Conservation (phyloP, 64 coral and sea anemone species). For the Stylophora pistillata region DNA sequence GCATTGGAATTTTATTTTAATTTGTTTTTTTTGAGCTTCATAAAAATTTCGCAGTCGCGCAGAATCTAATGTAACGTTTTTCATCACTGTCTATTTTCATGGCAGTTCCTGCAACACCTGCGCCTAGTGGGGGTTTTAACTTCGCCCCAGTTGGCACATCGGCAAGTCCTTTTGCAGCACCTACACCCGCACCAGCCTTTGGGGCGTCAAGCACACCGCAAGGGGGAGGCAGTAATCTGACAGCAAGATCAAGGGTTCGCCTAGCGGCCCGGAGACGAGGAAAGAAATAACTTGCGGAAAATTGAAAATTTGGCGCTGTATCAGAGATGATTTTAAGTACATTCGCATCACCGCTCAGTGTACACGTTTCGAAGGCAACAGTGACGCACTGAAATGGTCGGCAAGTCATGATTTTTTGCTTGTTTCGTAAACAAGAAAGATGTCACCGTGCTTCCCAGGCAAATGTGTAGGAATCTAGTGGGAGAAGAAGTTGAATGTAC, state of each 20-base stretch:
- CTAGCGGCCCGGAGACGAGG: conserved; percentile 26
- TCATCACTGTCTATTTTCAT: background rate
- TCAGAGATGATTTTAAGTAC: no score
- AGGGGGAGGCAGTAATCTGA: background rate
- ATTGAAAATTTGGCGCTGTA: no score
- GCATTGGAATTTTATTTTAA: background rate
- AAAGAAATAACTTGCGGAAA: conserved; percentile 18
- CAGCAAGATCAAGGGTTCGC: background rate
- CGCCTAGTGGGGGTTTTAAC: conserved; percentile 34
- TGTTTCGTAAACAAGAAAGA: no score
- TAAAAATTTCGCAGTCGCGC: no score
- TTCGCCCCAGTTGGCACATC: conserved; percentile 14
- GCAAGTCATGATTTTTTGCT: no score
- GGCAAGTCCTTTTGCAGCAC: background rate
- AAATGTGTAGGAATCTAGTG: no score
- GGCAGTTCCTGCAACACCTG: background rate
- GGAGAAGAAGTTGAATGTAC: no score
- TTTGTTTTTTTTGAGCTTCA: background rate
- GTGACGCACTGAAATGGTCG: no score
- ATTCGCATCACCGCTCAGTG: no score
- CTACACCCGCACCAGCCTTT: conserved; percentile 34
- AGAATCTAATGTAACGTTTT: background rate
- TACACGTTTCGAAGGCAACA: no score
- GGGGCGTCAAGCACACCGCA: conserved; percentile 9
- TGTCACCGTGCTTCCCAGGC: no score